Percentiles rank a stretch among this genome's conserved stretches.
These are phyloP conservation scores for Amazona finschi DNA, from an alignment of 2,797 vertebrate species.

Conservation along the genomic window DNA sequence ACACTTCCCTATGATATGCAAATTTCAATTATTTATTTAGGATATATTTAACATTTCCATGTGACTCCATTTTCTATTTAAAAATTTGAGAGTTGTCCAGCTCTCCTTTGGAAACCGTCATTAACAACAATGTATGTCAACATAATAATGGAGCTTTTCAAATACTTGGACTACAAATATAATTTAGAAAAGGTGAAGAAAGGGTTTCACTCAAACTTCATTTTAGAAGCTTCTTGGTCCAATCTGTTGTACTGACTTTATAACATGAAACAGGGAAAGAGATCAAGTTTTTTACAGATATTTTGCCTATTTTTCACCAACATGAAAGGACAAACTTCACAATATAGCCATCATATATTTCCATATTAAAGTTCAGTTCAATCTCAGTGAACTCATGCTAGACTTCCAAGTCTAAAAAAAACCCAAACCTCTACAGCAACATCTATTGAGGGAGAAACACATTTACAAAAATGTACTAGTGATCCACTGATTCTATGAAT, in stretches of 20 bases:
- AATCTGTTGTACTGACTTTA: not conserved
- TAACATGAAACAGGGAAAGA: not conserved
- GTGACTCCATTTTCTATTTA: not conserved
- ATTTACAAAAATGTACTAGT: not conserved
- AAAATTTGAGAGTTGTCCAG: not conserved
- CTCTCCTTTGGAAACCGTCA: not conserved
- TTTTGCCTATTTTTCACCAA: not conserved
- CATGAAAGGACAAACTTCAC: not conserved
- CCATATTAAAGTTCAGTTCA: not conserved
- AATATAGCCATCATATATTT: not conserved
- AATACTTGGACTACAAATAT: not conserved
- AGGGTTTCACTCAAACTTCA: not conserved
- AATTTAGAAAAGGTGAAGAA: not conserved
- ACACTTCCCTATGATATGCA: conserved; percentile 39
- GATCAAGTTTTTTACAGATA: not conserved
- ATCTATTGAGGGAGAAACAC: not conserved
- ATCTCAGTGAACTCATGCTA: not conserved
- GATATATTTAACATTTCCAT: conserved; percentile 36
- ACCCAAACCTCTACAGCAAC: not conserved
- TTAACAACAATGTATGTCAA: not conserved
- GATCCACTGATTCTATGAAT: not conserved
- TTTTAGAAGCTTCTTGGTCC: not conserved
- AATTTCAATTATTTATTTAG: conserved; percentile 63
- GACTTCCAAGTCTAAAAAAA: not conserved
- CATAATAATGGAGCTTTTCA: not conserved